Evolutionary conservation across 2,797 vertebrate species (phyloP), one percentile per base, ranked within the genome.

Genomic region (Cirrhinus mrigala): DNA sequence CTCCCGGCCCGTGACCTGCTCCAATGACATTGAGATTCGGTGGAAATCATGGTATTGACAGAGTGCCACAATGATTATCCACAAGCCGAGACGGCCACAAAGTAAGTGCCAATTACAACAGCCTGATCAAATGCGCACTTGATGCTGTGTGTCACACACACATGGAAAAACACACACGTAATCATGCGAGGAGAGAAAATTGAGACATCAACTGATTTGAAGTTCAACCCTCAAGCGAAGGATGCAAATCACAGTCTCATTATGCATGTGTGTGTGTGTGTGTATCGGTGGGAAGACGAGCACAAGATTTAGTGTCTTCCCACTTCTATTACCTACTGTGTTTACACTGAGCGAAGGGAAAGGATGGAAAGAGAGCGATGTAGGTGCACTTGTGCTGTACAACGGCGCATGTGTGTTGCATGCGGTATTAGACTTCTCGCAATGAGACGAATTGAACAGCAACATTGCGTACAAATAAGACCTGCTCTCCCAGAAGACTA

Each of bases 381-480:
- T 70, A 64, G 48, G 22, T 87, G 84, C 68, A 46, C 78, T 62
- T 56, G 48, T 16, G 64, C 75, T n/a, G 37, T 64, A 74, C 14
- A 8, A 83, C 44, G 12, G 40, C 37, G 83, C 54, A 37, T 79
- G 69, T 85, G 83, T 80, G 69, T 78, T 87, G 86, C 85, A 87
- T 69, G 76, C 83, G 64, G 62, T 66, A 87, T 79, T 66, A 84
- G 79, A 82, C 62, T 80, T 58, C 69, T 87, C 88, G 80, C 76
- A 83, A 85, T 68, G 83, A 91, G 93, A 93, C 91, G 92, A 93
- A 93, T 89, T 91, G 89, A 92, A 90, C 82, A 81, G 74, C 88
- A 79, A 87, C 94, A 93, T 93, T 91, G 88, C 92, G 91, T 94
- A 89, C 90, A 89, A 92, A 94, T 92, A 91, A 90, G 91, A 89